phyloP scores from a whole-genome alignment of 2,113 vertebrate genomes.

The Istiophorus platypterus region DNA sequence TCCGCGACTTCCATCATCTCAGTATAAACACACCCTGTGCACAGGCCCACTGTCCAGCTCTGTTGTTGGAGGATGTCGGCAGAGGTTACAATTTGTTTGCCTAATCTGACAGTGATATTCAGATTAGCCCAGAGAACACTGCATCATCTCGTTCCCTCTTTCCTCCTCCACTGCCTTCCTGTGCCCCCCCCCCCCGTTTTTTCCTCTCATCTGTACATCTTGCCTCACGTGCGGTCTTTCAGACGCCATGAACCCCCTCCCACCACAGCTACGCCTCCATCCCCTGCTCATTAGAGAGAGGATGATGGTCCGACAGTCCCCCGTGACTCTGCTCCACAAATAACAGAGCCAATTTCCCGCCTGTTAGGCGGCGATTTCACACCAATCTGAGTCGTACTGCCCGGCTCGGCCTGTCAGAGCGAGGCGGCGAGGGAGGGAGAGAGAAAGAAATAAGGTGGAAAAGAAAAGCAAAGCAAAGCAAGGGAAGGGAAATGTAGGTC shows the following conservation, averaged over 20 bases:
- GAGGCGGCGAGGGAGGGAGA: slow-evolving; percentile 37
- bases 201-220: slow-evolving; percentile 33
- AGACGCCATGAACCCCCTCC: slow-evolving; percentile 36
- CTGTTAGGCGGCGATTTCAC: slow-evolving; percentile 86
- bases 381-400: slow-evolving; percentile 82
- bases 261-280: slow-evolving; percentile 74
- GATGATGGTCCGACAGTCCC: slow-evolving; percentile 79
- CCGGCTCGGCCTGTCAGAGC: slow-evolving; percentile 65
- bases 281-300: slow-evolving; percentile 82
- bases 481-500: slow-evolving; percentile 55
- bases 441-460: slow-evolving; percentile 45
- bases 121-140: not conserved
- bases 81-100: slow-evolving; percentile 40
- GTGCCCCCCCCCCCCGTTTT: not conserved
- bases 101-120: slow-evolving; percentile 45
- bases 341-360: slow-evolving; percentile 86
- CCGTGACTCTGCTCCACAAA: slow-evolving; percentile 83
- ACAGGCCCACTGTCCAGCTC: slow-evolving; percentile 12
- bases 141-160: not conserved
- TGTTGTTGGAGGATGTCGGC: slow-evolving; percentile 11
- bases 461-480: slow-evolving; percentile 39
- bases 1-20: slow-evolving; percentile 18
- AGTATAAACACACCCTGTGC: slow-evolving; percentile 28
- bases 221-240: slow-evolving; percentile 46
- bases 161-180: slow-evolving; percentile 2